Conservation (phyloP, 37 sponge, comb jelly and placozoan species). For the Eunapius fragilis region DNA sequence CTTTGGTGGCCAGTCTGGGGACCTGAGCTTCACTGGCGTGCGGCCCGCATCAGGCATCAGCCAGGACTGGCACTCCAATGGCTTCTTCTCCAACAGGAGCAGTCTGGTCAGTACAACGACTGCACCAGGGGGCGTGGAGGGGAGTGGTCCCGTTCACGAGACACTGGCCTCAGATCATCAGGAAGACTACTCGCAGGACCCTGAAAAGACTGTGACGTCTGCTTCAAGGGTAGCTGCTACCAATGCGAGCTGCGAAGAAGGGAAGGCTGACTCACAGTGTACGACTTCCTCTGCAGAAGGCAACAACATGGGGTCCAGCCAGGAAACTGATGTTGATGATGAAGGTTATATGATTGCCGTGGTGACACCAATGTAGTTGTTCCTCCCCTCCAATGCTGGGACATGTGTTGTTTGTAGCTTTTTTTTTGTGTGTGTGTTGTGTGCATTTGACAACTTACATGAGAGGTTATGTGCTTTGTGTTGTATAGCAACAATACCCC, state of each 20-base stretch:
- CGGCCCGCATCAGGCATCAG: not conserved
- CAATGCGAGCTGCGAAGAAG: not conserved
- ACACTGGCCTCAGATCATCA: no score
- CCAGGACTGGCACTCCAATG: not conserved
- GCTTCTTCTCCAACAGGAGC: slow-evolving; percentile 18
- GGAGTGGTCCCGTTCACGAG: not conserved
- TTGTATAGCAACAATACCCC: not conserved
- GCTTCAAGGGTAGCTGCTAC: not conserved
- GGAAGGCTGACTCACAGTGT: not conserved
- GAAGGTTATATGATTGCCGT: not conserved
- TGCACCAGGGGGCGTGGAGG: not conserved
- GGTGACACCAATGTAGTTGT: not conserved
- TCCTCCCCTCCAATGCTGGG: not conserved
- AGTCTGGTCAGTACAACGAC: slow-evolving; percentile 25
- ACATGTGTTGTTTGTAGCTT: no score
- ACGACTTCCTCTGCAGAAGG: not conserved
- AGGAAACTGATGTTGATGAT: not conserved
- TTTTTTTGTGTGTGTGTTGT: not conserved
- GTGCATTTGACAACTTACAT: no score
- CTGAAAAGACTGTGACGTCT: not conserved
- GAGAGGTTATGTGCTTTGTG: no score
- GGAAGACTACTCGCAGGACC: not conserved
- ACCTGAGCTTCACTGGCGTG: not conserved
- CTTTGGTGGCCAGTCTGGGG: not conserved
- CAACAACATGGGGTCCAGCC: not conserved